A percentile compares a stretch with the other conserved stretches of the same genome.
phyloP scores from a whole-genome alignment of 92 coral and sea anemone species.

The Epizoanthus fatuus region DNA sequence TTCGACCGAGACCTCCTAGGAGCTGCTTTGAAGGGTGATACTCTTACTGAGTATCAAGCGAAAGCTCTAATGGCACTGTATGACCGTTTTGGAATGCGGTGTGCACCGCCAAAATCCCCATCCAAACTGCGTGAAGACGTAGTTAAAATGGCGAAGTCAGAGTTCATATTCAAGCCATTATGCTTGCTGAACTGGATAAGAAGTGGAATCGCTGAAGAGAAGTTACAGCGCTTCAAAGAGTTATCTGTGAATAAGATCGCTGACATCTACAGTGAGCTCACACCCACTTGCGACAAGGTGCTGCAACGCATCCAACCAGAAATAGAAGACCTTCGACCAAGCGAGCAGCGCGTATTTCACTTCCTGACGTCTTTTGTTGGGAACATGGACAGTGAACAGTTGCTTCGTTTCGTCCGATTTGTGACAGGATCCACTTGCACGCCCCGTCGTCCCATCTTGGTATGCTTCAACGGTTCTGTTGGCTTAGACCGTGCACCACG shows the following conservation, averaged over 20 bases:
- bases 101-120: constrained; percentile 32
- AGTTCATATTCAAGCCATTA: constrained; percentile 51
- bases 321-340: constrained; percentile 46
- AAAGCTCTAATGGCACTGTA: constrained; percentile 26
- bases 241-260: constrained; percentile 23
- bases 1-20: constrained; percentile 61
- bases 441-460: constrained; percentile 42
- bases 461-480: constrained; percentile 51
- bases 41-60: constrained; percentile 16
- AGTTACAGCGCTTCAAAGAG: constrained; percentile 16
- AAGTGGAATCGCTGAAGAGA: constrained; percentile 39
- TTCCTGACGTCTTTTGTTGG: constrained; percentile 44
- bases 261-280: constrained; percentile 48
- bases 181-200: constrained; percentile 49
- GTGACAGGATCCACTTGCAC: constrained; percentile 58
- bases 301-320: constrained; percentile 30
- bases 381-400: constrained; percentile 40
- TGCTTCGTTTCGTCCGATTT: constrained; percentile 48
- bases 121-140: constrained; percentile 43
- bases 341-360: constrained; percentile 44
- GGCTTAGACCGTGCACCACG: constrained; percentile 53
- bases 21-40: constrained; percentile 40
- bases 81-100: constrained; percentile 51
- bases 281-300: constrained; percentile 55
- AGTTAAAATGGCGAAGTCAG: constrained; percentile 50